Evolutionary conservation across 2,888 invertebrate species (phyloP), one percentile per base, ranked within the genome.

Genomic region (Philopedon plagiatum): DNA sequence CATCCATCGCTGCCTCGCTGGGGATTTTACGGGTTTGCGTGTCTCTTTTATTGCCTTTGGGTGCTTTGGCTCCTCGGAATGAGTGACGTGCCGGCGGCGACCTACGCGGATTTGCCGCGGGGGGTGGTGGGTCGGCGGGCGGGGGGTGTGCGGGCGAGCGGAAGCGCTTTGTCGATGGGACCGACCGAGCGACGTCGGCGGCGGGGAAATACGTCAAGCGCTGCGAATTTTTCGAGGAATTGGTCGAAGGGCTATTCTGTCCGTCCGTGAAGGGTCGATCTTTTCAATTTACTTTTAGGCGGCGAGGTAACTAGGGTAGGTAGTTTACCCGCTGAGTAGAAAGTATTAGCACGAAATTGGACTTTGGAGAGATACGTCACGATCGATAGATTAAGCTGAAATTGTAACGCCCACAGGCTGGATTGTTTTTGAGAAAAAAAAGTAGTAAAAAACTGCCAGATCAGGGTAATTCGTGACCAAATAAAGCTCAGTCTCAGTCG

Each of bases 211-310:
- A 34, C 58, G 21, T 57, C 44, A 39, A 54, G 60, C 67, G 67
- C 51, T 68, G 67, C 67, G 54, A 68, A 61, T 61, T 68, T 68
- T 68, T 68, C 67, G 60, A 41, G 37, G 61, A 68, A 68, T 58
- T 49, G 66, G 46, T 54, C 63, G 51, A 49, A 64, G 65, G 65
- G 67, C 67, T 68, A 68, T 68, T 68, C 61, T 51, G 61, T 39
- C 60, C 66, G 61, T 39, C 60, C 66, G 66, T 66, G 66, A 58
- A 58, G 66, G 73, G 73, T 63, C 71, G 71, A 75, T 75, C 76
- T 76, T 76, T 75, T 71, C 71, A 73, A 74, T 77, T 78, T 64
- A 76, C 57, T 72, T 78, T 74, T 76, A 76, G 75, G 74, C 77
- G 76, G 76, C 71, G 68, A 76, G 76, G 74, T 74, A 62, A 57